Evolutionary conservation across 64 coral and sea anemone genomes (phyloP), one percentile per base, ranked within the genome.

Genomic region (Stylophora pistillata): DNA sequence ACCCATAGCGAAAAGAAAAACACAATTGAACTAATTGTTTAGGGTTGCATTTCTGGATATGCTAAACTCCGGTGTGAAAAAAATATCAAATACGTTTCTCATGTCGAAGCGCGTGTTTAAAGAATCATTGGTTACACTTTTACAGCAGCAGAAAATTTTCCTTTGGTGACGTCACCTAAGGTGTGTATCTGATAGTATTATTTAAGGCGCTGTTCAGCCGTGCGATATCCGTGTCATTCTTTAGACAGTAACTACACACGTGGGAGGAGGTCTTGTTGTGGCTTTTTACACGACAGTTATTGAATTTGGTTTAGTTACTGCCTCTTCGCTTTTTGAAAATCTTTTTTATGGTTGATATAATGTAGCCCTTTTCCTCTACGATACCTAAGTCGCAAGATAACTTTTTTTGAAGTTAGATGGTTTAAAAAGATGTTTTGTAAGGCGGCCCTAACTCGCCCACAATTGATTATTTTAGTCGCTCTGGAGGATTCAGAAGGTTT

Each of bases 181-280:
- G 80, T 25, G 80, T 64, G 80, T 84, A 69, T 53, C 37, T 47
- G 10, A 17, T 27, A 53, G 55, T 69, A 65, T 84, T 65, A 64
- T 64, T 70, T 71, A 23, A 69, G 80, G 80, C 37, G 60, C 31
- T 65, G 60, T 64, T 71, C 61, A 69, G 80, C 60, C 37, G 80
- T 64, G 80, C 53, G 55, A 13, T 17, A 31, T 12, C 37, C 15
- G 37, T 55, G 2, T 78, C 53, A 25, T 21, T 30, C 3, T 28
- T 26, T 64, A 27, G 23, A 10, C 9, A 4, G 20, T 18, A 84
- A 31, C 3, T 20, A 54, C 54, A 37, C 23, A 16, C 31, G 1
- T 64, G 57, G 23, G 78, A 56, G 34, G 80, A 34, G 53, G 32
- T 63, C 17, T 18, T 9, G 75, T 55, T 82, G 30, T 59, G 58